Evolutionary conservation across 2,113 vertebrate genomes (phyloP).

Genomic region (Bos indicus): DNA sequence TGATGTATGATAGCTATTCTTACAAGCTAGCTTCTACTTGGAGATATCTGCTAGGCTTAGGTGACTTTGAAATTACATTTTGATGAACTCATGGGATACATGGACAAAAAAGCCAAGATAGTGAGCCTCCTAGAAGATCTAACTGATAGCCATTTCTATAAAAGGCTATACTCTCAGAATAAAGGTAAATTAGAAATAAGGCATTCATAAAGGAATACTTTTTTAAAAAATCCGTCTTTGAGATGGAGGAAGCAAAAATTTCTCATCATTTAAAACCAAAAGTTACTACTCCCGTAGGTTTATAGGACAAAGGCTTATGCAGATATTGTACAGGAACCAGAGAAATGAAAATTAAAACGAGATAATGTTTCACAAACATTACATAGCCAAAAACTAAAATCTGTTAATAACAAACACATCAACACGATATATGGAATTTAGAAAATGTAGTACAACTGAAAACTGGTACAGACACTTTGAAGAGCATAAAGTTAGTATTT

Average conservation of each 20-base stretch:
- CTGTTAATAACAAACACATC: not conserved
- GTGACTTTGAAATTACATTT: not conserved
- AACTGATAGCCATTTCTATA: not conserved
- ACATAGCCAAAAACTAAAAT: not conserved
- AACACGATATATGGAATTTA: not conserved
- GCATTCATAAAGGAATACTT: not conserved
- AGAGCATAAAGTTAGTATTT: not conserved
- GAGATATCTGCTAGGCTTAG: not conserved
- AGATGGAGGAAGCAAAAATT: not conserved
- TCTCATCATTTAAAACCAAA: not conserved
- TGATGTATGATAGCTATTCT: not conserved
- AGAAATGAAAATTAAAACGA: not conserved
- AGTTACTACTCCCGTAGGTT: not conserved
- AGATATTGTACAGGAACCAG: not conserved
- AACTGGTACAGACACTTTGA: not conserved
- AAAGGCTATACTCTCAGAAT: not conserved
- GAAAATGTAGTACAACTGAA: not conserved
- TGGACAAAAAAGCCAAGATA: not conserved
- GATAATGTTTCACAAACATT: not conserved
- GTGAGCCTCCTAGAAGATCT: not conserved
- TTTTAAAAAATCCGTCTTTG: not conserved
- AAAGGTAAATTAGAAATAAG: not conserved
- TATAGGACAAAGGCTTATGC: not conserved
- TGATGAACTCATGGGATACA: not conserved
- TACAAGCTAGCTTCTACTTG: not conserved